Conservation (phyloP, 1,140 invertebrate species). For the Eueides isabella region DNA sequence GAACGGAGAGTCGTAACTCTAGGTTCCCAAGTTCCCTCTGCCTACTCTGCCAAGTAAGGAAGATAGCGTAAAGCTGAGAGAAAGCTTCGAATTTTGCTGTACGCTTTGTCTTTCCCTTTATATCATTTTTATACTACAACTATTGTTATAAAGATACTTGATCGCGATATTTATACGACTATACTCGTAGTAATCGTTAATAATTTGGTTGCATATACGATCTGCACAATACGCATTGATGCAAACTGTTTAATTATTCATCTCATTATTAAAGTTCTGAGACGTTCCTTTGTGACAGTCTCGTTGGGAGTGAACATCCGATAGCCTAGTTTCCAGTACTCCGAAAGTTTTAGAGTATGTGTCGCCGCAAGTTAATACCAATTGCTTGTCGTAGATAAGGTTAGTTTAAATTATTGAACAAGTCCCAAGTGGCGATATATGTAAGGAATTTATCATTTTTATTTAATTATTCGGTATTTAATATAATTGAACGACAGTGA, state of each 20-base stretch:
- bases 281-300: slow-evolving; percentile 63
- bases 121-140: too few species aligned
- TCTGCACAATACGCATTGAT: not conserved
- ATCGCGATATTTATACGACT: not conserved
- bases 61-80: too few species aligned
- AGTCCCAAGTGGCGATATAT: not conserved
- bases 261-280: slow-evolving; percentile 75
- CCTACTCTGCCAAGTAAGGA: too few species aligned
- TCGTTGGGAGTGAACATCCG: slow-evolving; percentile 50
- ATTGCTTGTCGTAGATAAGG: slow-evolving; percentile 57
- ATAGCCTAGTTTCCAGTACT: slow-evolving; percentile 64
- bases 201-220: not conserved
- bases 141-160: not conserved
- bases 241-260: slow-evolving; percentile 70
- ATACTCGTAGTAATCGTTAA: slow-evolving; percentile 4
- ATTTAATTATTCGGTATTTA: too few species aligned
- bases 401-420: slow-evolving; percentile 40
- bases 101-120: not conserved
- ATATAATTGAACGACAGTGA: too few species aligned
- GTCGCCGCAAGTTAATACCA: slow-evolving; percentile 47
- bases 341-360: slow-evolving; percentile 64
- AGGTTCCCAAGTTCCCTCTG: too few species aligned
- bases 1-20: too few species aligned
- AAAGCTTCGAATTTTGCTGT: too few species aligned
- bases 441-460: too few species aligned